Evolutionary conservation across 2,113 vertebrate genomes (phyloP).

Genomic region (Myocastor coypus): DNA sequence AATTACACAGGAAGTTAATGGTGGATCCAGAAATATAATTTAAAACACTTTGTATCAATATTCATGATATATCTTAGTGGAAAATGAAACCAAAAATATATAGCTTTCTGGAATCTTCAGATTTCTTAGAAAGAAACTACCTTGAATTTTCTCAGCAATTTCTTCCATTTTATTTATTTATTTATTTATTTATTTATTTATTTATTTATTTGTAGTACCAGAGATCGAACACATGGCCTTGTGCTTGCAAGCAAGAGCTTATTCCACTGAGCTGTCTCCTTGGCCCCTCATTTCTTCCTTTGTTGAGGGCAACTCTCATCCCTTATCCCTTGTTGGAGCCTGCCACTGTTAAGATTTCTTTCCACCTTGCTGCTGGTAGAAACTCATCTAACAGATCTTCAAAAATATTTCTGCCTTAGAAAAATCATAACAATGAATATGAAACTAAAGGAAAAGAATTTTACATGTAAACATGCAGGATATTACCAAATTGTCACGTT

Average conservation of each 20-base stretch:
- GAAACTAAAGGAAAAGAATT: background rate
- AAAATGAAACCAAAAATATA: background rate
- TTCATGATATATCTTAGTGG: background rate
- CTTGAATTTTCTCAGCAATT: background rate
- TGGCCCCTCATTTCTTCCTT: background rate
- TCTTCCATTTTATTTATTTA: too few species aligned
- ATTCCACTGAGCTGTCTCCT: too few species aligned
- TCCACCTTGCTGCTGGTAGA: accelerated
- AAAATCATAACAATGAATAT: background rate
- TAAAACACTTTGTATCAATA: background rate
- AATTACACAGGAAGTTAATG: background rate
- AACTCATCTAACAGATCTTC: background rate
- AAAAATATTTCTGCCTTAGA: background rate
- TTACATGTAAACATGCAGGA: background rate
- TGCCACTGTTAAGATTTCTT: background rate
- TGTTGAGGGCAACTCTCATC: background rate
- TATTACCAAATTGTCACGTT: background rate
- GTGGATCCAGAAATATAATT: background rate
- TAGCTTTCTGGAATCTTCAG: background rate
- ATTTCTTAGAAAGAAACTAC: background rate
- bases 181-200: too few species aligned
- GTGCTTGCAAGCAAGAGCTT: too few species aligned
- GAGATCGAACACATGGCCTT: too few species aligned
- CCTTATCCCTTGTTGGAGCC: background rate
- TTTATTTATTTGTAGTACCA: too few species aligned